These are phyloP conservation scores for Puma concolor DNA, from an alignment of 2,113 vertebrate species.

Conservation along the genomic window DNA sequence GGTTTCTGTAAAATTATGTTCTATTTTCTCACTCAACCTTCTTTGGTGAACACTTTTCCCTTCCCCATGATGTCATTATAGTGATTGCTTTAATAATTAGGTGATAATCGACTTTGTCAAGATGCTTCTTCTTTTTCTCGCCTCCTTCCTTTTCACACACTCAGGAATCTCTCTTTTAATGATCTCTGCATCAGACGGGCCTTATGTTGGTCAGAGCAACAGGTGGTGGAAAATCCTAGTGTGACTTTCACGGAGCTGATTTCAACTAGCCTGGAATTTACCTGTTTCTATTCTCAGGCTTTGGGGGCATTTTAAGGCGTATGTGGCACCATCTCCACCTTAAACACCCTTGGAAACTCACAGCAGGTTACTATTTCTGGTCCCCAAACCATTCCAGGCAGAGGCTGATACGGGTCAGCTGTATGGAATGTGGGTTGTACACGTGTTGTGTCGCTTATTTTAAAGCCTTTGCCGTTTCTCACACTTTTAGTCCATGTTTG, in stretches of 20 bases:
- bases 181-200: neutral
- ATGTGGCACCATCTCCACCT: neutral
- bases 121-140: neutral
- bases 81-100: neutral
- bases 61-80: neutral
- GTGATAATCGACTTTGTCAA: neutral
- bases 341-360: neutral
- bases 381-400: neutral
- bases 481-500: neutral
- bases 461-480: neutral
- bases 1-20: neutral
- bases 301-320: neutral
- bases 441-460: neutral
- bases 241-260: neutral
- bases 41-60: neutral
- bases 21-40: neutral
- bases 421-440: neutral
- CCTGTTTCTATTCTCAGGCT: neutral
- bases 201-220: neutral
- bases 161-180: neutral
- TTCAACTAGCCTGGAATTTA: neutral
- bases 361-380: neutral
- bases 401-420: neutral
- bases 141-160: neutral
- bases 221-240: neutral